Base-by-base conservation (phyloP, 1,140 invertebrate species). In the Drosophila eugracilis region DNA sequence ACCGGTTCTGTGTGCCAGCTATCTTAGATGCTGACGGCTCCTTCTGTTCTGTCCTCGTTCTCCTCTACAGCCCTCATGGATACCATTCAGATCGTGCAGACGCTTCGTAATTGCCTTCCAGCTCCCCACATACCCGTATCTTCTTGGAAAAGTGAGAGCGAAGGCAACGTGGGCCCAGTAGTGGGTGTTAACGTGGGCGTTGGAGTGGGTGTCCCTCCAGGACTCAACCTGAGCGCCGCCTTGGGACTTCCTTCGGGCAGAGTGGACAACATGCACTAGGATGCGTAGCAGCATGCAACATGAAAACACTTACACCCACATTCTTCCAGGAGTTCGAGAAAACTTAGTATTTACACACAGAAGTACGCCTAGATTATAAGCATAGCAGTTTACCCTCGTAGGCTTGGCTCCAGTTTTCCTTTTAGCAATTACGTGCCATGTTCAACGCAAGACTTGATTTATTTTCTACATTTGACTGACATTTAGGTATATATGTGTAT, bases 71-170 rank as follows among this genome's bases (percentile, higher is more conserved):
- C 96, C 74, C 92, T 97, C 30, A 94, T 96, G 91, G 96, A 97
- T 90, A 96, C 96, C 44, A 96, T 97, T 90, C 96, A 97, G 85
- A 92, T 97, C 77, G 95, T 97, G 58, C 96, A 97, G 80, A 96
- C 96, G 9, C 92, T 97, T 53, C 93, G 96, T 41, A 96, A 95
- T 91, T 96, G 96, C 81, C 92, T 97, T 73, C 96, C 96, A 53
- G 96, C 96, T 12, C 96, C 96, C 2, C 96, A 96, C 91, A 97
- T 97, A 80, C 95, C 96, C 77, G 95, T 97, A 14, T 96, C 95
- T 69, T 96, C 96, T 57, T 97, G 96, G 96, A 97, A 97, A 91
- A 96, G 96, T 89, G 96, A 97, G 89, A 91, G 89, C 24, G 89
- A 91, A 54, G 84, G 89, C 15, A 90, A 47, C 49, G 44, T 73